phyloP scores from a whole-genome alignment of 2,888 invertebrate species.

The Parnassius mnemosyne region DNA sequence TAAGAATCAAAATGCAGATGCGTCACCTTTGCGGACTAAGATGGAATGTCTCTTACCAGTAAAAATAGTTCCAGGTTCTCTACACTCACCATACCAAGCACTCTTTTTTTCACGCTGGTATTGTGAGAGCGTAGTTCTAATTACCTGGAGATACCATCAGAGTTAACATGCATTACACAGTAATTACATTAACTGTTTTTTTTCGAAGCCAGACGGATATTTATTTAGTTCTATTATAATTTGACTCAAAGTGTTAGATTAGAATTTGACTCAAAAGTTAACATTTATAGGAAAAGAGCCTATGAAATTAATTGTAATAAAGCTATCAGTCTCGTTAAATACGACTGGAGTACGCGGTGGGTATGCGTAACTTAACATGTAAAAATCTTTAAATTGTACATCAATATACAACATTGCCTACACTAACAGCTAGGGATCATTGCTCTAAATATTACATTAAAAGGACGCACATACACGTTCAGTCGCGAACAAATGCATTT shows the following conservation, averaged over 20 bases:
- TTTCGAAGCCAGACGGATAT: no score
- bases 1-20: no score
- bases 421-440: slow-evolving; percentile 2
- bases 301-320: slow-evolving; percentile 20
- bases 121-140: no score
- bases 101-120: no score
- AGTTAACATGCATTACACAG: no score
- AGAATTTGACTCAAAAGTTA: slow-evolving; percentile 11
- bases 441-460: slow-evolving; percentile 21
- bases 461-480: slow-evolving; percentile 36
- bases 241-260: slow-evolving; percentile 5
- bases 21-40: no score
- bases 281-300: slow-evolving; percentile 8
- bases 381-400: background rate
- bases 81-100: no score
- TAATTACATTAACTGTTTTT: no score
- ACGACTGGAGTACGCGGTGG: slow-evolving; percentile 28
- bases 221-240: slow-evolving; percentile 10
- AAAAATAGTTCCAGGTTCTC: no score
- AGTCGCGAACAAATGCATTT: slow-evolving; percentile 37
- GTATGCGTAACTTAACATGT: slow-evolving; percentile 29
- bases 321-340: slow-evolving; percentile 27
- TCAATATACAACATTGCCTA: background rate
- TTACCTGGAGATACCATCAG: no score
- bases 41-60: no score